Evolutionary conservation across 1,140 invertebrate species (phyloP), one percentile per base, ranked within the genome.

Genomic region (Paracyclopina nana): DNA sequence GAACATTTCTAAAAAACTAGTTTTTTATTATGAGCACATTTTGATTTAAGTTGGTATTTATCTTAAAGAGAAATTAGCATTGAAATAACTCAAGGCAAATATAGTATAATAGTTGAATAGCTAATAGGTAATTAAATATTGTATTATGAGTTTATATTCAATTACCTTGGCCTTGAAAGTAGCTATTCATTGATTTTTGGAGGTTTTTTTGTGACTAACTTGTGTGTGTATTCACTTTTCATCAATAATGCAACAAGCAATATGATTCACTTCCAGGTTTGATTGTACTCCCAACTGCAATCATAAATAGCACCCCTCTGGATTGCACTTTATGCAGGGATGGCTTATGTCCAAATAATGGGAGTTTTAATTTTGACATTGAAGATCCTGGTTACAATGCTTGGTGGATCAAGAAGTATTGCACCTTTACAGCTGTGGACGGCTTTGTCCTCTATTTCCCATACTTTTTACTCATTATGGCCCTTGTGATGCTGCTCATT

Each of bases 331-430:
- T 50, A 9, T 50, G 48, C 22, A 12, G 12, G 14, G n/a, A 40
- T 14, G 30, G 14, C n/a, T n/a, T 43, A 22, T 42, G 34, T 24
- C 11, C 14, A 38, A 25, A 9, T 2, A 18, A 38, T 44, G 22
- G 14, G 25, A 38, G n/a, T 22, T 24, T 20, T 25, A 27, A 8
- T 12, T 8, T 6, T 4, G 12, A 34, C 5, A 6, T 22, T 9
- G 38, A 40, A n/a, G 31, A 52, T 27, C 50, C 50, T 2, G 50
- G 41, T 5, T 52, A 26, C 38, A 26, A 52, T 27, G 9, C 24
- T 8, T 52, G 18, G 20, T 52, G 50, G 50, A 41, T 52, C 6
- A 52, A 52, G 26, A 46, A 44, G 16, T 52, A 52, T 28, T 52
- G 50, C 31, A 52, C 50, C 25, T 42, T 52, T 24, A 45, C 34